Evolutionary conservation across 1,140 invertebrate species (phyloP).

Genomic region (Pseudoatta argentina): DNA sequence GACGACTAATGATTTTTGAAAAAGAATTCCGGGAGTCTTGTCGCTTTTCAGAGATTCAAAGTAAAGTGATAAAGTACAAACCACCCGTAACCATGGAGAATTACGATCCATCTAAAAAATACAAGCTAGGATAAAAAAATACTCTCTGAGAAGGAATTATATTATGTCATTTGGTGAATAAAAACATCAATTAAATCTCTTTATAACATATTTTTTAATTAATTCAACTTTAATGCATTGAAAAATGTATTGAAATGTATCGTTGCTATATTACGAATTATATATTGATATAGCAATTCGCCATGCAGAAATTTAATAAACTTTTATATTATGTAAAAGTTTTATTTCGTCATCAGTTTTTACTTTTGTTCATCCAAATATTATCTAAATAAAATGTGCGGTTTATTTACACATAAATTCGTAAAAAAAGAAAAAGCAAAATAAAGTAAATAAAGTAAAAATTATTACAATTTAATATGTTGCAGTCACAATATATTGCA

Average conservation of each 20-base stretch:
- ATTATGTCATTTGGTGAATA: background rate
- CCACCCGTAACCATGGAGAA: constrained; percentile 18
- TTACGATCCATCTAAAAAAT: constrained; percentile 24
- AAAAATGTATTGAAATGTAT: background rate
- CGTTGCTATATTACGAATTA: constrained; percentile 39
- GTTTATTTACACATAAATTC: background rate
- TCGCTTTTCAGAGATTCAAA: constrained; percentile 63
- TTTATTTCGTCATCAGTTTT: constrained; percentile 39
- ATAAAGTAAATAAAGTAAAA: constrained; percentile 4
- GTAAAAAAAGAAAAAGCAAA: background rate
- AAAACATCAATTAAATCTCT: constrained; percentile 1
- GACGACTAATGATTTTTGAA: constrained; percentile 70
- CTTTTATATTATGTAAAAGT: constrained; percentile 15
- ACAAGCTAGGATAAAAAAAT: background rate
- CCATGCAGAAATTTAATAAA: constrained; percentile 36
- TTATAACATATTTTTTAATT: background rate
- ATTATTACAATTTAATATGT: background rate
- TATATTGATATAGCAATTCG: constrained; percentile 15
- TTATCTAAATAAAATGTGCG: constrained; percentile 13
- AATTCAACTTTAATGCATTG: constrained; percentile 31
- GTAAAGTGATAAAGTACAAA: constrained; percentile 46
- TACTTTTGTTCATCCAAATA: constrained; percentile 17
- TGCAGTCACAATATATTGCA: background rate
- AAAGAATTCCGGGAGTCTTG: constrained; percentile 65
- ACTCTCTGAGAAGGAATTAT: background rate